Conservation (phyloP, 1,140 invertebrate species). For the Cherax quadricarinatus region DNA sequence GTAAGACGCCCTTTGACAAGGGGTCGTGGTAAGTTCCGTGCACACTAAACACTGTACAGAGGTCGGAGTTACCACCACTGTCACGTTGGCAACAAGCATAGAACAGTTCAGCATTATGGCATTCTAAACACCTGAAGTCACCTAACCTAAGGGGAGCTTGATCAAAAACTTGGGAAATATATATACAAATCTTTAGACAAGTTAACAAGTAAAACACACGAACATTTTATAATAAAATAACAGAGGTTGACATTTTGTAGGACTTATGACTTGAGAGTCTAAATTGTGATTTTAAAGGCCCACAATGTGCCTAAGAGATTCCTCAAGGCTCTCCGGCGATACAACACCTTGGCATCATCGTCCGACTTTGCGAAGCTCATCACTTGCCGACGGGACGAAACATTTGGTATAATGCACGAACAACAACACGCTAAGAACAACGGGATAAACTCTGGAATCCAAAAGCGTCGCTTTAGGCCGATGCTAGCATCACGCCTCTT, state of each 20-base stretch:
- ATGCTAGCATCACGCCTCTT: conserved; percentile 67
- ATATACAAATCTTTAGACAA: conserved; percentile 70
- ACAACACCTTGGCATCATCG: conserved; percentile 44
- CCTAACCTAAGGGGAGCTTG: conserved; percentile 59
- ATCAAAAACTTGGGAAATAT: conserved; percentile 57
- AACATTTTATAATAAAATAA: conserved; percentile 71
- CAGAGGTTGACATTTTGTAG: conserved; percentile 67
- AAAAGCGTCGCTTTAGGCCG: conserved; percentile 62
- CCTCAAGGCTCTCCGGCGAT: conserved; percentile 47
- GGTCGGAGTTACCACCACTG: conserved; percentile 35
- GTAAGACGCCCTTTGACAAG: background rate
- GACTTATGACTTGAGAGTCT: conserved; percentile 67
- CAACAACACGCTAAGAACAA: conserved; percentile 66
- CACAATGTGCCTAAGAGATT: conserved; percentile 67
- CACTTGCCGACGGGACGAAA: conserved; percentile 53
- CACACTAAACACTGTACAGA: conserved; percentile 11
- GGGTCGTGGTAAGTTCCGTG: conserved; percentile 1
- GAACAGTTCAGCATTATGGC: conserved; percentile 62
- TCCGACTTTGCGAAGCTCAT: conserved; percentile 50
- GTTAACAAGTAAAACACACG: conserved; percentile 71
- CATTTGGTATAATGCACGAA: conserved; percentile 65
- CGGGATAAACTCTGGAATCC: conserved; percentile 69
- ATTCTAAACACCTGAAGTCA: conserved; percentile 67
- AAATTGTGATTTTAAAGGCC: conserved; percentile 70
- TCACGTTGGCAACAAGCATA: conserved; percentile 57